A percentile compares a stretch with the other conserved stretches of the same genome.
phyloP scores from a whole-genome alignment of 2,888 invertebrate species.

The Litoditis marina region DNA sequence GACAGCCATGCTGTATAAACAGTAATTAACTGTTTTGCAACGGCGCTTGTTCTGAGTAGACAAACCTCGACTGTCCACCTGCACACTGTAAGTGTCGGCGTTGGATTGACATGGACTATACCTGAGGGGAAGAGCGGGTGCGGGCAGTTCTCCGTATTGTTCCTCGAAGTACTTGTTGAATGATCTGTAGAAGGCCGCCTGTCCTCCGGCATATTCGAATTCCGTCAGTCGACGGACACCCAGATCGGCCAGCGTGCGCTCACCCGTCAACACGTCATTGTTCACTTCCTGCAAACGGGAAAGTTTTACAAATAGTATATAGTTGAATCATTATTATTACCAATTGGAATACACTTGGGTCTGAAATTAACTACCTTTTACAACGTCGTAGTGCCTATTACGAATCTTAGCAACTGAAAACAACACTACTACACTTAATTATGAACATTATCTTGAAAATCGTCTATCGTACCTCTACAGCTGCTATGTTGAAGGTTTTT shows the following conservation, averaged over 20 bases:
- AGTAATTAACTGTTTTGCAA: too few relatives aligned
- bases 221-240: conserved; percentile 63
- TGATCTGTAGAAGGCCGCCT: conserved; percentile 44
- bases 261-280: conserved; percentile 62
- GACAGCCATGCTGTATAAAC: too few relatives aligned
- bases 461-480: too few relatives aligned
- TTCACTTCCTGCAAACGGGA: conserved; percentile 61
- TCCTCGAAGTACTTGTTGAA: conserved; percentile 56
- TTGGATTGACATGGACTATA: too few relatives aligned
- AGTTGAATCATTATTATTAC: neutral
- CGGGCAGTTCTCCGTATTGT: conserved; percentile 49
- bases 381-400: neutral
- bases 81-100: too few relatives aligned
- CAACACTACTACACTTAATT: too few relatives aligned
- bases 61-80: too few relatives aligned
- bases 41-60: too few relatives aligned
- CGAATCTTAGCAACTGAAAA: too few relatives aligned
- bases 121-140: conserved; percentile 53
- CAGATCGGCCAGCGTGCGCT: conserved; percentile 64
- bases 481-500: too few relatives aligned
- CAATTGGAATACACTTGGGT: neutral
- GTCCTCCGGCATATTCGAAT: conserved; percentile 61
- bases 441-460: too few relatives aligned
- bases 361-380: neutral
- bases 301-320: neutral